Percentiles rank a stretch among this genome's conserved stretches.
These are phyloP conservation scores for Smittia aterrima DNA, from an alignment of 2,888 invertebrate genomes.

Conservation along the genomic window DNA sequence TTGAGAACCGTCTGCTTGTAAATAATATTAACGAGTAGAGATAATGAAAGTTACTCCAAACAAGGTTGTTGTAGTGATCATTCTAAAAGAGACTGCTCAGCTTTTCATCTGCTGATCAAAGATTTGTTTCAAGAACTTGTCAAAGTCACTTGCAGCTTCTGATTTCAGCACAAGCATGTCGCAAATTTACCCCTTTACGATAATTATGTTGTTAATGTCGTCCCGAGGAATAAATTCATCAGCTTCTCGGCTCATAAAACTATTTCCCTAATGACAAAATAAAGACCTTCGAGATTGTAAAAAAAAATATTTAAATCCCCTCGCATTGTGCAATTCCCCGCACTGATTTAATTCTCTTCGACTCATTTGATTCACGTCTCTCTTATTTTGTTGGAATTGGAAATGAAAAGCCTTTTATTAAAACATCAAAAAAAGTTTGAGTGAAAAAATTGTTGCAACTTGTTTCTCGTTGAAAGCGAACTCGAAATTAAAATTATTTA, in stretches of 20 bases:
- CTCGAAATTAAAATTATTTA: background rate
- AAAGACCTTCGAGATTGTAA: slow-evolving; percentile 5
- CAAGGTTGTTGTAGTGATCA: no score
- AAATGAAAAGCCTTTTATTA: slow-evolving; percentile 21
- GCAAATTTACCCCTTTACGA: background rate
- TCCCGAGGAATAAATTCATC: background rate
- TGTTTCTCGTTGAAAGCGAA: background rate
- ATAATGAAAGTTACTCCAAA: no score
- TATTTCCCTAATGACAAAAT: slow-evolving; percentile 24
- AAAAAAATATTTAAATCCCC: slow-evolving; percentile 33
- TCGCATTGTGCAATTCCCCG: background rate
- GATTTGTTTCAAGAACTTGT: background rate
- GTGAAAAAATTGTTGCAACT: background rate
- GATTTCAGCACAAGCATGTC: no score
- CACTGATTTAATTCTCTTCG: slow-evolving; percentile 25
- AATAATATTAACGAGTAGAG: no score
- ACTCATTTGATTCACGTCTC: slow-evolving; percentile 24
- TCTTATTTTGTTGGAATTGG: background rate
- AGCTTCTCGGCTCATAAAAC: slow-evolving; percentile 22
- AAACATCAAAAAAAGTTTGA: slow-evolving; percentile 21
- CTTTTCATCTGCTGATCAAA: background rate
- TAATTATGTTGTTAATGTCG: slow-evolving; percentile 26
- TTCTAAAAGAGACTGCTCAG: no score
- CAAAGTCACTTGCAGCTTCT: background rate
- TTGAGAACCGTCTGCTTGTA: no score